Conservation (phyloP, 2,113 vertebrate genomes). For the Hydrochoerus hydrochaeris region DNA sequence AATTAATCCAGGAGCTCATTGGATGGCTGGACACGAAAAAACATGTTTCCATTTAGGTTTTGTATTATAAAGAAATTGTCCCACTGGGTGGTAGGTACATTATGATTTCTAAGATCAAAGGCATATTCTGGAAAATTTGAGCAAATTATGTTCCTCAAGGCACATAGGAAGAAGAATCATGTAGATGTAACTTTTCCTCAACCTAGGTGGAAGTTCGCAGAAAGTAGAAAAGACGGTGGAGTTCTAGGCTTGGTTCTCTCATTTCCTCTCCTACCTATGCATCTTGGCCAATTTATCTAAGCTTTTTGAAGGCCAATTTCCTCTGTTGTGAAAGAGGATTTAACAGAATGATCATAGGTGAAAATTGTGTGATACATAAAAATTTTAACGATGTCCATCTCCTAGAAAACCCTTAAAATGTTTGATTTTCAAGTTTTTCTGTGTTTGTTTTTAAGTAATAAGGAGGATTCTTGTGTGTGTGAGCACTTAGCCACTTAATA, state of each 20-base stretch:
- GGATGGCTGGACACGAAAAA: neutral
- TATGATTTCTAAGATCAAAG: neutral
- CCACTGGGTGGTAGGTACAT: neutral
- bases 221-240: neutral
- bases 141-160: neutral
- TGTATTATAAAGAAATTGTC: neutral
- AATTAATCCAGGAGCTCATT: neutral
- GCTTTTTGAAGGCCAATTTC: neutral
- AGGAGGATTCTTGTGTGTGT: neutral
- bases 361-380: neutral
- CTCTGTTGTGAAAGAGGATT: neutral
- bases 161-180: neutral
- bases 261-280: neutral
- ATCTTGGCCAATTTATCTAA: neutral
- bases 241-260: neutral
- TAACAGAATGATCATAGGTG: neutral
- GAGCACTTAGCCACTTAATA: neutral
- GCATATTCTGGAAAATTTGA: neutral
- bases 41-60: constrained; percentile 26
- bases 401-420: neutral
- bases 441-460: neutral
- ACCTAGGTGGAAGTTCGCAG: neutral
- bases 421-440: neutral
- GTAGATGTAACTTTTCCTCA: neutral
- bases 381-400: neutral